Conservation (phyloP, 2,797 vertebrate species). For the Catharus ustulatus region DNA sequence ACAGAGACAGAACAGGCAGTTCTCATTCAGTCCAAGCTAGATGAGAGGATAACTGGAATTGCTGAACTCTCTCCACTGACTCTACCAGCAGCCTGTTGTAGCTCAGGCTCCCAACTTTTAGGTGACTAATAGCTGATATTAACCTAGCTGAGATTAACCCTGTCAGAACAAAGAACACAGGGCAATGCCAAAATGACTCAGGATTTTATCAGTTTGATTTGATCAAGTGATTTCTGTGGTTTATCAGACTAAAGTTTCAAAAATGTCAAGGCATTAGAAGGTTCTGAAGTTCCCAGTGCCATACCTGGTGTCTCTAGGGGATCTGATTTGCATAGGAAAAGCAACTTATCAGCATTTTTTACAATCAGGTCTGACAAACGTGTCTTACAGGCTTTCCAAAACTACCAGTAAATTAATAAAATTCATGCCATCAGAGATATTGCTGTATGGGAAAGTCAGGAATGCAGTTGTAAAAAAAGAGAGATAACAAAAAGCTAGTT, state of each 20-base stretch:
- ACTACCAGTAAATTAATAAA: background rate
- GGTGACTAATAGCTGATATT: background rate
- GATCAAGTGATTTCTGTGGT: background rate
- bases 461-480: background rate
- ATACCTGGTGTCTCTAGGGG: background rate
- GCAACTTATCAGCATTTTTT: background rate
- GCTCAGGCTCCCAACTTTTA: background rate
- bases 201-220: background rate
- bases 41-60: background rate
- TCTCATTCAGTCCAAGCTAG: background rate
- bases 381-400: background rate
- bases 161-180: background rate
- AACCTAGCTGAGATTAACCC: background rate
- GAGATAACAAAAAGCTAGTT: background rate
- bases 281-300: background rate
- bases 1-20: background rate
- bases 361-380: background rate
- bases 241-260: background rate
- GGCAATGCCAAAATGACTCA: background rate
- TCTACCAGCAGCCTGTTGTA: background rate
- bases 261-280: background rate
- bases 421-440: background rate
- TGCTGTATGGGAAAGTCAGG: background rate
- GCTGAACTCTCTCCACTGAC: background rate
- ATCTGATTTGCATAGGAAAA: background rate